A percentile compares a stretch with the other conserved stretches of the same genome.
phyloP scores from a whole-genome alignment of 2,113 vertebrate species.

The Ranitomeya variabilis region DNA sequence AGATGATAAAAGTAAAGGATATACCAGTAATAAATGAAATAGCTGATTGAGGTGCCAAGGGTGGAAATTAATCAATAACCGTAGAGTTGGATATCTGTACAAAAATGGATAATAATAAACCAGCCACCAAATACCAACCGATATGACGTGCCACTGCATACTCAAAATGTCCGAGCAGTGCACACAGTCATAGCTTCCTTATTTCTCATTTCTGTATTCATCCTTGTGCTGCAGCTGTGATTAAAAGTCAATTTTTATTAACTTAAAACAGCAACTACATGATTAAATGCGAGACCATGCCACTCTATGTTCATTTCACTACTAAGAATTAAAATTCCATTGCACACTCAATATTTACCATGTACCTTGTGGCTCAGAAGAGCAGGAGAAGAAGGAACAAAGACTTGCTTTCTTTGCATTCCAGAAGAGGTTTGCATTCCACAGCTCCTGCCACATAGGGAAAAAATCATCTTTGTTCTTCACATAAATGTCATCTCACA shows the following conservation, averaged over 20 bases:
- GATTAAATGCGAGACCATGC: background rate
- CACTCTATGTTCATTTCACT: background rate
- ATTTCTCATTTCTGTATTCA: background rate
- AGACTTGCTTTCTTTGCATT: slow-evolving; percentile 35
- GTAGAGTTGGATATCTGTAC: too few species aligned
- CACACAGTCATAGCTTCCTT: background rate
- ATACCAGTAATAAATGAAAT: too few species aligned
- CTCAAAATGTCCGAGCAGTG: too few species aligned
- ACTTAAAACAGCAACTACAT: background rate
- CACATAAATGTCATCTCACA: background rate
- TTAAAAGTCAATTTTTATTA: background rate
- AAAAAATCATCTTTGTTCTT: slow-evolving; percentile 2
- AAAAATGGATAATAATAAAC: too few species aligned
- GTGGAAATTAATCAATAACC: too few species aligned
- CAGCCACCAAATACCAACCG: too few species aligned
- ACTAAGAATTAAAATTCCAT: background rate
- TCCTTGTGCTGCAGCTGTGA: background rate
- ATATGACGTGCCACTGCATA: too few species aligned
- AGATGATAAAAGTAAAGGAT: too few species aligned
- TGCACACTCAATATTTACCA: background rate
- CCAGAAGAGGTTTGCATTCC: slow-evolving; percentile 40
- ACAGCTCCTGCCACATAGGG: slow-evolving; percentile 19
- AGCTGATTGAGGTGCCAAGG: too few species aligned
- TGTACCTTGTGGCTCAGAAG: background rate
- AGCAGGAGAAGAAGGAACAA: slow-evolving; percentile 33